These are phyloP conservation scores for Scomber scombrus DNA, from an alignment of 2,113 vertebrate genomes.

Conservation along the genomic window DNA sequence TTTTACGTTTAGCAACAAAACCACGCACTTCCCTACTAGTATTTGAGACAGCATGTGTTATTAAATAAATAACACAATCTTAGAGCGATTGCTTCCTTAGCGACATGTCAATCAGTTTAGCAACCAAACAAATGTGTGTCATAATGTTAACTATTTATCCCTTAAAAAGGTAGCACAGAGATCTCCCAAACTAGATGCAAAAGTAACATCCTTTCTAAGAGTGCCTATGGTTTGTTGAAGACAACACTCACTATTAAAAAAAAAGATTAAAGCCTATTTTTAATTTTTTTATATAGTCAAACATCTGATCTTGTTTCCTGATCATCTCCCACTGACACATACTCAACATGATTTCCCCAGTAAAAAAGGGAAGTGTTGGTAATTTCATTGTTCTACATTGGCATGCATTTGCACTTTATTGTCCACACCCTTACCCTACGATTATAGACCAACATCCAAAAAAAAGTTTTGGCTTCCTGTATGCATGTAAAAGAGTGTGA, in stretches of 20 bases:
- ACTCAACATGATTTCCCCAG: conserved; percentile 23
- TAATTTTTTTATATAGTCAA: conserved; percentile 6
- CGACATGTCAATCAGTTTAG: conserved; percentile 22
- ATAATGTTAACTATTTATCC: background rate
- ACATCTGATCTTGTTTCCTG: conserved; percentile 39
- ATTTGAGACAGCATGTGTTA: conserved; percentile 43
- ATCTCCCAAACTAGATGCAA: background rate
- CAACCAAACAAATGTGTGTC: background rate
- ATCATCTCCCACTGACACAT: conserved; percentile 44
- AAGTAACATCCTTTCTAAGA: background rate
- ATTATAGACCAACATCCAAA: background rate
- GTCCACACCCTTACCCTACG: background rate
- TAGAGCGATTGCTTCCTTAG: conserved; percentile 15
- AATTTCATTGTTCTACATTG: conserved; percentile 11
- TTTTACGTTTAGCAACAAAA: conserved; percentile 30
- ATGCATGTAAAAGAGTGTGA: conserved; percentile 18
- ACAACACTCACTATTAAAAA: conserved; percentile 29
- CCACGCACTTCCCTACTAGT: conserved; percentile 40
- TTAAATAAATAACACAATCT: conserved; percentile 18
- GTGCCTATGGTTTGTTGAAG: conserved; percentile 9
- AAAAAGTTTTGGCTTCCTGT: conserved; percentile 10
- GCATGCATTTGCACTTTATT: conserved; percentile 54
- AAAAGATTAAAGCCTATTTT: background rate
- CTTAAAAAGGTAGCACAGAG: background rate
- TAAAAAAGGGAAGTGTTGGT: conserved; percentile 46